Conservation (phyloP, 2,888 invertebrate species). For the Griposia aprilina region DNA sequence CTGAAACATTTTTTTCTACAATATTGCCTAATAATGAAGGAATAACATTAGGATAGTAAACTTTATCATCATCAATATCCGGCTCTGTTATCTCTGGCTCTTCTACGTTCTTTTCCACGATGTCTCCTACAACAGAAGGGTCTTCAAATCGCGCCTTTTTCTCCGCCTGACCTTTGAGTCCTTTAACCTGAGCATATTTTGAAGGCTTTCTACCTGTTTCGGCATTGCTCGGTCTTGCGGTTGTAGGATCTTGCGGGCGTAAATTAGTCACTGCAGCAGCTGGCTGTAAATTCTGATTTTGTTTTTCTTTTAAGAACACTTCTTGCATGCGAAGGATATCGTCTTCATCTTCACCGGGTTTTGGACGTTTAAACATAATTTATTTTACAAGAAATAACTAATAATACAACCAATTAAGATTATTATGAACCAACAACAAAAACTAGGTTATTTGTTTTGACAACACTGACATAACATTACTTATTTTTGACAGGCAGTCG, state of each 20-base stretch:
- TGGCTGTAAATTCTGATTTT: conserved; percentile 90
- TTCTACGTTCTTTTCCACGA: conserved; percentile 80
- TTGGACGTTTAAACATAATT: conserved; percentile 92
- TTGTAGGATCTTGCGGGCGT: conserved; percentile 74
- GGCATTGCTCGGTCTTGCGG: conserved; percentile 65
- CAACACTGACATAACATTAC: conserved; percentile 1
- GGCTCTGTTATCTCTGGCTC: conserved; percentile 42
- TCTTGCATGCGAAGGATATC: conserved; percentile 94
- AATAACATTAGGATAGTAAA: conserved; percentile 87
- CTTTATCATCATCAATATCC: conserved; percentile 81
- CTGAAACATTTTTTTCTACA: conserved; percentile 87
- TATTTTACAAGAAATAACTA: conserved; percentile 7
- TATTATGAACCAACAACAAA: not conserved
- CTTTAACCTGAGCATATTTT: conserved; percentile 85
- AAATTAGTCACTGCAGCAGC: conserved; percentile 91
- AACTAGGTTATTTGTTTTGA: conserved; percentile 42
- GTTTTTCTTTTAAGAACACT: conserved; percentile 91
- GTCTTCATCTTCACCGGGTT: conserved; percentile 93
- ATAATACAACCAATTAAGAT: not conserved
- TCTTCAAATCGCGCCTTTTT: conserved; percentile 81
- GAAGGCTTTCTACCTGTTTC: conserved; percentile 79
- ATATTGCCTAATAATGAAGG: conserved; percentile 89
- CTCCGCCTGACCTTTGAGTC: conserved; percentile 81
- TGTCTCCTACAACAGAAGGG: conserved; percentile 76
- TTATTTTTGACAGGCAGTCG: conserved; percentile 3